phyloP scores from a whole-genome alignment of 2,113 vertebrate genomes.

The Gracilinanus agilis region DNA sequence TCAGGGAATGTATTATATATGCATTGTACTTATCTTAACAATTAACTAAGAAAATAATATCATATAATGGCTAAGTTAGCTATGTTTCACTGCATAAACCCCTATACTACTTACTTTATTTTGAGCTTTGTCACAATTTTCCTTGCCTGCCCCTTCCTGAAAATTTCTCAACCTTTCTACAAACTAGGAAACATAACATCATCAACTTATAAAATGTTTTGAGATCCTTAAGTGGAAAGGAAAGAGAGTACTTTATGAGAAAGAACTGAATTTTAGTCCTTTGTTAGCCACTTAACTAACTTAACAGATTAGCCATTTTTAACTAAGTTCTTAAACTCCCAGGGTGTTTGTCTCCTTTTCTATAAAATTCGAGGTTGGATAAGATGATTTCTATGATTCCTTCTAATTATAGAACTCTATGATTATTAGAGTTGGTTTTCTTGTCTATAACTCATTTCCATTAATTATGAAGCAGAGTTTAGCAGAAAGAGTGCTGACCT shows the following conservation, averaged over 20 bases:
- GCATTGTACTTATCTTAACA: background rate
- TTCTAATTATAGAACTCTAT: background rate
- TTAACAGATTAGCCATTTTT: too few relatives aligned
- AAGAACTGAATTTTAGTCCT: background rate
- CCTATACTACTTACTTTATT: background rate
- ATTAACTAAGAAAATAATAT: background rate
- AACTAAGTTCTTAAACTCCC: background rate
- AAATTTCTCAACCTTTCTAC: background rate
- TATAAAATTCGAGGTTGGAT: background rate
- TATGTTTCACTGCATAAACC: background rate
- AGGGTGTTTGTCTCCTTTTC: background rate
- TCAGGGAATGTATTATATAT: background rate
- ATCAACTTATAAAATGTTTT: background rate
- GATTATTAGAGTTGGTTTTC: background rate
- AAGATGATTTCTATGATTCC: background rate
- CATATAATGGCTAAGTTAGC: background rate
- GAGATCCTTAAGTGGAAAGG: background rate
- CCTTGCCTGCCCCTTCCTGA: background rate
- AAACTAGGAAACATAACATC: background rate
- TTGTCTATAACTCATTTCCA: background rate
- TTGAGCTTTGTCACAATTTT: background rate
- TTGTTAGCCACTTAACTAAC: background rate
- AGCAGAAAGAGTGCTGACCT: background rate
- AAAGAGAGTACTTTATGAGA: background rate
- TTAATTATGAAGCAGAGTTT: background rate